Conservation (phyloP, 1,140 invertebrate species). For the Hyphantria cunea region DNA sequence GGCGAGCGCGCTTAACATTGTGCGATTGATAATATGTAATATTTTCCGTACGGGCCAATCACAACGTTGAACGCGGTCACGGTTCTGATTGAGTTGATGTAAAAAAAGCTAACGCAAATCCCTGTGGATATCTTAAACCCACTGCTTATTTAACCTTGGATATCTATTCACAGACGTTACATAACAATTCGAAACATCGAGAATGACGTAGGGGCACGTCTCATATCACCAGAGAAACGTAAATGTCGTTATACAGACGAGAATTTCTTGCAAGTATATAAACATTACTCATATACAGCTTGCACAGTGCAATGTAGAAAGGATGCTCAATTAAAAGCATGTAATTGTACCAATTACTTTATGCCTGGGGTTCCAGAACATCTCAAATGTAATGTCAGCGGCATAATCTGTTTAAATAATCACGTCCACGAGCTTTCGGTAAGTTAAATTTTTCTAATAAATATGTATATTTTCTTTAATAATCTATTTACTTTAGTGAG, state of each 20-base stretch:
- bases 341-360: slow-evolving; percentile 86
- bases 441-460: slow-evolving; percentile 29
- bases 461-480: too few species aligned
- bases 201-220: slow-evolving; percentile 82
- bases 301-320: slow-evolving; percentile 87
- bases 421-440: slow-evolving; percentile 84
- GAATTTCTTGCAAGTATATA: slow-evolving; percentile 83
- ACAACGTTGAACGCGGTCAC: too few species aligned
- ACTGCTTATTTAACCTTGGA: too few species aligned
- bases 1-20: too few species aligned
- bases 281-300: slow-evolving; percentile 85
- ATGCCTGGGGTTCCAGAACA: slow-evolving; percentile 82
- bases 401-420: slow-evolving; percentile 84
- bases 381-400: slow-evolving; percentile 64
- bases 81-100: too few species aligned
- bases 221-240: slow-evolving; percentile 81
- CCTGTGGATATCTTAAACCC: too few species aligned
- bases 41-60: too few species aligned
- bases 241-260: slow-evolving; percentile 86
- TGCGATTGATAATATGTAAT: too few species aligned
- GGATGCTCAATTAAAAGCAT: slow-evolving; percentile 83
- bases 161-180: slow-evolving; percentile 72
- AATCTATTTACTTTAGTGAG: too few species aligned
- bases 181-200: slow-evolving; percentile 83
- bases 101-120: too few species aligned